These are phyloP conservation scores for Cephonodes hylas DNA, from an alignment of 2,888 invertebrate genomes.

Conservation along the genomic window DNA sequence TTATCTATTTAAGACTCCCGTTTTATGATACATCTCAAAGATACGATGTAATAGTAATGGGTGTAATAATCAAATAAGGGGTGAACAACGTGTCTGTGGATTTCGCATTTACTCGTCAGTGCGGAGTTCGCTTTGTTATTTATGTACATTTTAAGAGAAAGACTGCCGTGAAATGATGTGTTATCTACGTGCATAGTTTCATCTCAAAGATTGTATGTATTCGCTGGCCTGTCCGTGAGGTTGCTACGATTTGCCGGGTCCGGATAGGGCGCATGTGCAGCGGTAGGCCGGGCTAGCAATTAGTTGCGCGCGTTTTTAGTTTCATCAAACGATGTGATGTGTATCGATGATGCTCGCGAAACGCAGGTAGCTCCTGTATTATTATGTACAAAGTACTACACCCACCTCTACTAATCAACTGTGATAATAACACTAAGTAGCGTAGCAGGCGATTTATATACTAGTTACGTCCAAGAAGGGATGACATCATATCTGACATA, in stretches of 20 bases:
- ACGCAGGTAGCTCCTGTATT: conserved; percentile 75
- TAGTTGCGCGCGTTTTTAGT: conserved; percentile 56
- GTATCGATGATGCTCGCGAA: conserved; percentile 66
- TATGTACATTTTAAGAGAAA: conserved; percentile 78
- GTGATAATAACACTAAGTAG: conserved; percentile 83
- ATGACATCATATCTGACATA: conserved; percentile 83
- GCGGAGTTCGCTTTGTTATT: conserved; percentile 72
- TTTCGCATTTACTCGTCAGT: conserved; percentile 57
- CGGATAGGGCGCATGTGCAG: conserved; percentile 36
- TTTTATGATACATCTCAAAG: conserved; percentile 53
- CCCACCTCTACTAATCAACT: conserved; percentile 82
- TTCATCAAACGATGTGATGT: conserved; percentile 49
- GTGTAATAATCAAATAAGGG: conserved; percentile 56
- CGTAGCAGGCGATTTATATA: conserved; percentile 81
- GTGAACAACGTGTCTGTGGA: conserved; percentile 71
- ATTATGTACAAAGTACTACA: conserved; percentile 81
- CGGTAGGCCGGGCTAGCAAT: conserved; percentile 51
- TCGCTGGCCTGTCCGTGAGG: conserved; percentile 53
- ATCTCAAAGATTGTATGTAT: conserved; percentile 73
- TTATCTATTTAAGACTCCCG: conserved; percentile 71
- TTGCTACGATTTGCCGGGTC: conserved; percentile 41
- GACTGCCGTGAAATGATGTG: conserved; percentile 75
- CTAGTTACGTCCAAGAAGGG: conserved; percentile 81
- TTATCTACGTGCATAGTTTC: conserved; percentile 64
- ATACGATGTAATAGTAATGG: conserved; percentile 61